phyloP scores from a whole-genome alignment of 2,797 vertebrate species.

The Heliangelus exortis region DNA sequence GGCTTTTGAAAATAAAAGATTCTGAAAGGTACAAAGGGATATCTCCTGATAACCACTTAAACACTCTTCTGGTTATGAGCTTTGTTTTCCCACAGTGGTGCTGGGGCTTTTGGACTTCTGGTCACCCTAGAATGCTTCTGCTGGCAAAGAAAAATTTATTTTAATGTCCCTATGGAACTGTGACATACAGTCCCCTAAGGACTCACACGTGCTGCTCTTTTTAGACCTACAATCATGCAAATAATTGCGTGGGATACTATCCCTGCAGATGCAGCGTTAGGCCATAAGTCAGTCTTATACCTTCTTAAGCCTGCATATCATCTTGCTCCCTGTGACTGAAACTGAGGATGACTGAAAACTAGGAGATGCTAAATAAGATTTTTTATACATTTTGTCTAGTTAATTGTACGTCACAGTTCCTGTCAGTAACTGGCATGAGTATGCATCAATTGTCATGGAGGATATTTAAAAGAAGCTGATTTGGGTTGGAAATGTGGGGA shows the following conservation, averaged over 20 bases:
- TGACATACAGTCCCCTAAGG: background rate
- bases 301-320: background rate
- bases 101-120: background rate
- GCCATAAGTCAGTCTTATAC: background rate
- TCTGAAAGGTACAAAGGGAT: background rate
- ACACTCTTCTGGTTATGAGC: background rate
- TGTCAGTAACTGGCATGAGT: background rate
- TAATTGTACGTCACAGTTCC: background rate
- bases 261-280: background rate
- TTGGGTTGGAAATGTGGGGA: background rate
- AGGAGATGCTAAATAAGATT: background rate
- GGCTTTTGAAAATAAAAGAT: background rate
- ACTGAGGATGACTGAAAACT: background rate
- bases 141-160: background rate
- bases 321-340: background rate
- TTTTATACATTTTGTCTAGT: background rate
- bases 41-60: background rate
- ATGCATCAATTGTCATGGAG: background rate
- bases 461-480: background rate
- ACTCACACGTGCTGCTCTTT: background rate
- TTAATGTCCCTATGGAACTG: background rate
- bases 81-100: background rate
- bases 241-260: background rate
- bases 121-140: background rate
- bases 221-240: background rate